Base-by-base conservation (phyloP, 2,888 invertebrate species). In the Habroteleia sp. region DNA sequence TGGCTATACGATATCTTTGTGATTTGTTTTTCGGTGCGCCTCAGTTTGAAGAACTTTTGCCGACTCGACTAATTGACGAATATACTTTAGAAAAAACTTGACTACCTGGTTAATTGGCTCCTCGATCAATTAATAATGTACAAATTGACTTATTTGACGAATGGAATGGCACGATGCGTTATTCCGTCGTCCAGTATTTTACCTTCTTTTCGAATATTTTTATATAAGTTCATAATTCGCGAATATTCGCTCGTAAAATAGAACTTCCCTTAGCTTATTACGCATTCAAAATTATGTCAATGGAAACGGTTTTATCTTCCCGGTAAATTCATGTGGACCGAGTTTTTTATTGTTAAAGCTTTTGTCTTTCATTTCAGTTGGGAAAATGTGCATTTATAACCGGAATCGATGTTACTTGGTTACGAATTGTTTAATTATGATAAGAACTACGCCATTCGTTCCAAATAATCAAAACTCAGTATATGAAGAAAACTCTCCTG, bases 401-500 rank as follows among this genome's bases (percentile, higher is more conserved):
- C 42, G 17, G 27, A 35, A 33, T 58, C 35, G 33, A 58, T 42
- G 44, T 60, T 37, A 46, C 60, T 46, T 46, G 60, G 37, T 46
- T 60, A 60, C 60, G 35, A 37, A 46, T 60, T 46, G 44, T 60
- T 60, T 44, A 46, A 60, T 60, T 60, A 60, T 60, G 62, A 20
- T 48, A 48, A 62, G 46, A 39, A 48, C 10, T 20, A 25, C 35
- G 60, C 25, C 39, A 20, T 48, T 39, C 37, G 7, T 48, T 46
- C 39, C 37, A 29, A 39, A 39, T 29, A 37, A 48, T 48, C 27
- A 48, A 39, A 62, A 48, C 29, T 56, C 48, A 62, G 48, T 62
- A 62, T 37, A 62, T 48, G 39, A 17, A 39, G 27, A 39, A 48
- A 27, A 39, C 39, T 37, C 29, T 29, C 39, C 48, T 11, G 13